Evolutionary conservation across 2,113 vertebrate species (phyloP).

Genomic region (Trinectes maculatus): DNA sequence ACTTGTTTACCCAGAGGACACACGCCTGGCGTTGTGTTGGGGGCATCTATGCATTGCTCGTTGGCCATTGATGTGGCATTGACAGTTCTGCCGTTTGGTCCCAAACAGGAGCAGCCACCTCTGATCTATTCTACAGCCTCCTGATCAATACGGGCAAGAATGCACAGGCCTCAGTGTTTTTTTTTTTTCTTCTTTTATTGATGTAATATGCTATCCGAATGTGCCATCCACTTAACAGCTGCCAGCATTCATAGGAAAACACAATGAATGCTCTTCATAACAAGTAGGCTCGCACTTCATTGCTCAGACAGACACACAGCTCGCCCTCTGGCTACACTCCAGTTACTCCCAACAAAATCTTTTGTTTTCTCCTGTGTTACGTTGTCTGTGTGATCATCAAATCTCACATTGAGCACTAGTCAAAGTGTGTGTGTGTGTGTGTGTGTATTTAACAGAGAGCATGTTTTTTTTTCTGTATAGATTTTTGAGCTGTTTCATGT

Average conservation of each 20-base stretch:
- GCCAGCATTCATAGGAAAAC: constrained; percentile 55
- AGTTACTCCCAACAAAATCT: constrained; percentile 33
- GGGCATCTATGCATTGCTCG: constrained; percentile 19
- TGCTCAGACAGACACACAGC: constrained; percentile 32
- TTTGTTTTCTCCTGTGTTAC: constrained; percentile 40
- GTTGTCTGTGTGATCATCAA: constrained; percentile 39
- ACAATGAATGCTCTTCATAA: constrained; percentile 61
- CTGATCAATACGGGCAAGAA: constrained; percentile 49
- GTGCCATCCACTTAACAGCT: constrained; percentile 49
- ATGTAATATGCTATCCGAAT: constrained; percentile 38
- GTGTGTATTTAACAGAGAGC: constrained; percentile 29
- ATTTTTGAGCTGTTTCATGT: constrained; percentile 61
- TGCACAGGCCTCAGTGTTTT: constrained; percentile 39
- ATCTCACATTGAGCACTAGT: constrained; percentile 36
- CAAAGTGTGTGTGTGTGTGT: constrained; percentile 14
- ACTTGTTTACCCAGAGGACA: constrained; percentile 37
- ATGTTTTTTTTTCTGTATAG: constrained; percentile 26
- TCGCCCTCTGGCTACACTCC: constrained; percentile 33
- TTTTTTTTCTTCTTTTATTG: constrained; percentile 35
- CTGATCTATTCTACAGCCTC: constrained; percentile 50
- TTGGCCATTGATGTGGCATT: constrained; percentile 64
- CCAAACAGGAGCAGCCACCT: constrained; percentile 63
- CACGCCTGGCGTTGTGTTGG: constrained; percentile 40
- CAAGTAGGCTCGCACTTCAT: constrained; percentile 12
- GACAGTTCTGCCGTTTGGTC: constrained; percentile 72